phyloP scores from a whole-genome alignment of 2,888 invertebrate species.

The Darwinula stevensoni region DNA sequence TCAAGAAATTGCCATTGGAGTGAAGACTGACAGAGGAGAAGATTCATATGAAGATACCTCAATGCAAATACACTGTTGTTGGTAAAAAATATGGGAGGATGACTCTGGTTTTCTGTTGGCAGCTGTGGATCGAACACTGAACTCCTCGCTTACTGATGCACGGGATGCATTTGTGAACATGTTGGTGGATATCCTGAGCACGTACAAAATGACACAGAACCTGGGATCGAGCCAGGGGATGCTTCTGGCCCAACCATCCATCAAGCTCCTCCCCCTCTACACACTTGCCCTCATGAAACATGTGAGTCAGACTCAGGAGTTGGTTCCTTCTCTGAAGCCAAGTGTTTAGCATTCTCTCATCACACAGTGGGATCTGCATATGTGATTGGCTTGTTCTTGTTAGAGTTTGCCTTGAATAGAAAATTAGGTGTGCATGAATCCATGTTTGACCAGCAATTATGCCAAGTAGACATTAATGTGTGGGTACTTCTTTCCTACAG shows the following conservation, averaged over 20 bases:
- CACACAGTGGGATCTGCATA: conserved; percentile 4
- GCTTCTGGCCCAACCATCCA: conserved; percentile 33
- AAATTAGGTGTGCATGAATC: too few relatives aligned
- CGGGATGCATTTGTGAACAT: conserved; percentile 88
- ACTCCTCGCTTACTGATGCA: conserved; percentile 64
- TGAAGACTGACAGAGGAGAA: too few relatives aligned
- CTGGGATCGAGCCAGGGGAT: conserved; percentile 21
- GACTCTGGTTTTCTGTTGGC: too few relatives aligned
- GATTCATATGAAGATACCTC: too few relatives aligned
- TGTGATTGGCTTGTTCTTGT: conserved; percentile 3
- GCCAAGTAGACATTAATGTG: too few relatives aligned
- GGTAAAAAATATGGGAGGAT: too few relatives aligned
- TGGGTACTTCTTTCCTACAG: too few relatives aligned
- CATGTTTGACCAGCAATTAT: too few relatives aligned
- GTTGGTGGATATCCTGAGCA: conserved; percentile 55
- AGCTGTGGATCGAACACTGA: conserved; percentile 69
- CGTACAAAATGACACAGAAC: conserved; percentile 30
- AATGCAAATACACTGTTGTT: too few relatives aligned
- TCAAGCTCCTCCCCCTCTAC: conserved; percentile 58
- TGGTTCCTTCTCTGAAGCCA: conserved; percentile 8
- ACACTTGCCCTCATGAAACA: conserved; percentile 65
- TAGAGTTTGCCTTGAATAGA: too few relatives aligned
- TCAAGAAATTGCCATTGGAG: too few relatives aligned
- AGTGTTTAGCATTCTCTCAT: background rate
- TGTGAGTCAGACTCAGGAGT: conserved; percentile 21